Evolutionary conservation across 2,888 invertebrate genomes (phyloP), one percentile per base, ranked within the genome.

Genomic region (Synergus japonicus): DNA sequence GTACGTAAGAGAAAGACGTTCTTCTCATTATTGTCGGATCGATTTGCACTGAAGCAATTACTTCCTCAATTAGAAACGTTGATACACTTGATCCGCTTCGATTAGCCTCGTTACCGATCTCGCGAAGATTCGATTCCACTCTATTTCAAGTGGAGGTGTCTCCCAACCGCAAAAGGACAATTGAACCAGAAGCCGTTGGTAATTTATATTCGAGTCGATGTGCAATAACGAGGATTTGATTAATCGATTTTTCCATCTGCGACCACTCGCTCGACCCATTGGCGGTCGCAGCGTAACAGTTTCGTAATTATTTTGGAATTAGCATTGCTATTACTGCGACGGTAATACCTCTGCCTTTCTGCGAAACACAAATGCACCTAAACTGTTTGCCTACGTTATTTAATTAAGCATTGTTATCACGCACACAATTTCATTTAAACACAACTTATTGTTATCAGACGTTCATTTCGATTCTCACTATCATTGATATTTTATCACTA

Each of bases 171-270:
- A 37, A 69, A 22, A 1, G 15, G 46, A 46, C n/a, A 73, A 54
- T 9, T 54, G n/a, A 49, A 54, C 37, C 69, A 15, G 29, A 1
- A 46, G 13, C 7, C 9, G 8, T 73, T 73, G 54, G n/a, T 73
- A 54, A 73, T 54, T 73, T 73, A 73, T 54, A 73, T 73, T 73
- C 37, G 10, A 73, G 37, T 54, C 37, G 54, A 54, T 37, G 49
- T 54, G 46, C 54, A 37, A 73, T 54, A 73, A 73, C 73, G 73
- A 73, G 49, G n/a, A 49, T 73, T 73, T 73, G 54, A 73, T 54
- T 54, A 37, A 73, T 73, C 49, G 73, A 73, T 54, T 73, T 73
- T 73, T 73, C 29, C 73, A 54, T 73, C 73, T 73, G 73, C 54
- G n/a, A 22, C 46, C 69, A 49, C 49, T 69, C 69, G 12, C 69